Evolutionary conservation across 2,113 vertebrate species (phyloP).

Genomic region (Lynx canadensis): DNA sequence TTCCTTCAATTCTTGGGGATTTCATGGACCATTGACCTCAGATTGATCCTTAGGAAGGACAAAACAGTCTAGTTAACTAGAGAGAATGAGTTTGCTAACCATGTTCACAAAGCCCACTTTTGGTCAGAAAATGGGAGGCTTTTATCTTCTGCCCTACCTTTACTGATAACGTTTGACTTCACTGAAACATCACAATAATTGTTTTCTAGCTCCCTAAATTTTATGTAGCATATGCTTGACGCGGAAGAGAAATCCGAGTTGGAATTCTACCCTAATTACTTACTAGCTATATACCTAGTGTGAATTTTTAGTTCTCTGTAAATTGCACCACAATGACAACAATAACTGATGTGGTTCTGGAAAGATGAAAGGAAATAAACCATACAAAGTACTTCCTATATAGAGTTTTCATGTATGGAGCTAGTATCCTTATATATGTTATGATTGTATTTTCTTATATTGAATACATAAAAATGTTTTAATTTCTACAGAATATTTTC

Average conservation of each 20-base stretch:
- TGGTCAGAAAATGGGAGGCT: neutral
- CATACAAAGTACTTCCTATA: neutral
- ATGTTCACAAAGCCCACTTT: neutral
- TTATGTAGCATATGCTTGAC: neutral
- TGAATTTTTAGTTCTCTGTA: neutral
- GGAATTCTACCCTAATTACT: neutral
- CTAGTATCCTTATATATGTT: neutral
- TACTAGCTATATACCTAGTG: neutral
- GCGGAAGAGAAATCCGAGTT: neutral
- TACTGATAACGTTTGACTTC: neutral
- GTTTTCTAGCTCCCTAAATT: neutral
- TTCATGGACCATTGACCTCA: neutral
- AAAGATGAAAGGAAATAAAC: neutral
- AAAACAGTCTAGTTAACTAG: neutral
- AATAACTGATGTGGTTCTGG: neutral
- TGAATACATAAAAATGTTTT: neutral
- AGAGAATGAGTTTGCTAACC: neutral
- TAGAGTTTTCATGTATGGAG: neutral
- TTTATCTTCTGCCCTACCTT: neutral
- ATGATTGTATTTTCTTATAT: neutral
- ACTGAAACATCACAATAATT: neutral
- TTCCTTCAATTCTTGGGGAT: neutral
- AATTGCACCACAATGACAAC: neutral
- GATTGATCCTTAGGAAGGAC: neutral
- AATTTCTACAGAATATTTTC: conserved; percentile 20